Evolutionary conservation across 2,113 vertebrate genomes (phyloP).

Genomic region (Lophotis ruficrista): DNA sequence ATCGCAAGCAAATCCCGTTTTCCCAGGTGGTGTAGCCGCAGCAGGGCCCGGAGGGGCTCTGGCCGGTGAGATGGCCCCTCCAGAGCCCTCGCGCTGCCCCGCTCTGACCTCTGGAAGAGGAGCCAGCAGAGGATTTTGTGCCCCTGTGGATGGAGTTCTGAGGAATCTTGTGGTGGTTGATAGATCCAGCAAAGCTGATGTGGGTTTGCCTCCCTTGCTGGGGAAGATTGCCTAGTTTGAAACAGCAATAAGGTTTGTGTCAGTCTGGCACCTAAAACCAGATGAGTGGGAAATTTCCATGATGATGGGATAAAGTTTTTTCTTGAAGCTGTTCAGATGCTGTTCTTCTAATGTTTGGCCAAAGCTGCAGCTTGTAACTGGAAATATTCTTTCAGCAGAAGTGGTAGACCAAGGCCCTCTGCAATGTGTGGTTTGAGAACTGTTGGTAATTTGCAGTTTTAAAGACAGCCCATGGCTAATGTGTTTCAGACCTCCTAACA

Average conservation of each 20-base stretch:
- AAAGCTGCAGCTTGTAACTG: background rate
- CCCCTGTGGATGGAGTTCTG: background rate
- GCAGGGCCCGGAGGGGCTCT: background rate
- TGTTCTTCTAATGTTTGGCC: background rate
- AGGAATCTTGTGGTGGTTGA: background rate
- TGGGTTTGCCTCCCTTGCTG: background rate
- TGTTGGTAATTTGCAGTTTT: background rate
- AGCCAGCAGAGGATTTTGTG: background rate
- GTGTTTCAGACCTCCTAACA: background rate
- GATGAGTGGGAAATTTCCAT: background rate
- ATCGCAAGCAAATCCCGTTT: background rate
- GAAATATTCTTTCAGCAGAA: background rate
- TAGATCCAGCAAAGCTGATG: background rate
- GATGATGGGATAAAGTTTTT: background rate
- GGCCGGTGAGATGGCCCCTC: background rate
- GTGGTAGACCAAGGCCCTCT: background rate
- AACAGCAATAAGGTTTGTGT: background rate
- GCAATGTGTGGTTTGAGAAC: background rate
- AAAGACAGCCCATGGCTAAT: rapidly evolving
- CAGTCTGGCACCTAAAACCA: background rate
- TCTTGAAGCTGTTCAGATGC: background rate
- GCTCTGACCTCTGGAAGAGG: background rate
- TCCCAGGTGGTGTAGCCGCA: rapidly evolving
- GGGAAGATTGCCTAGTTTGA: background rate
- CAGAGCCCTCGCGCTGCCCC: rapidly evolving